Evolutionary conservation across 2,113 vertebrate species (phyloP).

Genomic region (Nothobranchius kuhntae): DNA sequence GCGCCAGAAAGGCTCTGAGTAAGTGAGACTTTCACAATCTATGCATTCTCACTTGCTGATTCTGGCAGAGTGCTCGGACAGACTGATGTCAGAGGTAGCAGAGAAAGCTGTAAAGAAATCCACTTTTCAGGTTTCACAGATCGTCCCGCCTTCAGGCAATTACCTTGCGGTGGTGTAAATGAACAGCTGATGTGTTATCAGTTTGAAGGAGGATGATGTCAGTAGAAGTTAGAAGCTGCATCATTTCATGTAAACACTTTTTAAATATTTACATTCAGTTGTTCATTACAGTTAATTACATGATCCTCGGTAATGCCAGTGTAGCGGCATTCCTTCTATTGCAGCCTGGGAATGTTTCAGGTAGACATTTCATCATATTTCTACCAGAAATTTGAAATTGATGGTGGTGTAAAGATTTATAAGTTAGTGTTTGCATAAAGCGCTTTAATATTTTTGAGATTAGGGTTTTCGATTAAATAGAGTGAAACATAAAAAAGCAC

Average conservation of each 20-base stretch:
- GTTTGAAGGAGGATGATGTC: neutral
- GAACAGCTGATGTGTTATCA: neutral
- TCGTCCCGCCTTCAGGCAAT: slow-evolving; percentile 6
- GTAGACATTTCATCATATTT: no score
- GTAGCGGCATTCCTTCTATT: no score
- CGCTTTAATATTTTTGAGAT: no score
- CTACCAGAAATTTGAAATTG: no score
- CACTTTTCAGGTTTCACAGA: slow-evolving; percentile 29
- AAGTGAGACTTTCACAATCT: slow-evolving; percentile 50
- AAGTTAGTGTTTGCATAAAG: no score
- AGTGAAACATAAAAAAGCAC: no score
- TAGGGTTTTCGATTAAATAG: neutral
- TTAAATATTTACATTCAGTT: no score
- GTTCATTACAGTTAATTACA: no score
- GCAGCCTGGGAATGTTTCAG: no score
- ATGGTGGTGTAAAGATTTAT: no score
- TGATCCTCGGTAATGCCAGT: no score
- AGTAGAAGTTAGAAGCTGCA: neutral
- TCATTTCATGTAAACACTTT: neutral
- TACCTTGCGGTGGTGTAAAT: slow-evolving; percentile 8
- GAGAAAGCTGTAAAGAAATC: slow-evolving; percentile 33
- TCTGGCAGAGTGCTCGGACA: slow-evolving; percentile 31
- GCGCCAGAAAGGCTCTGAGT: slow-evolving; percentile 32
- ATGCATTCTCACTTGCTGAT: slow-evolving; percentile 27
- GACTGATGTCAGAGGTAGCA: slow-evolving; percentile 21